Conservation (phyloP, 2,797 vertebrate genomes). For the Steatocranus sp. region DNA sequence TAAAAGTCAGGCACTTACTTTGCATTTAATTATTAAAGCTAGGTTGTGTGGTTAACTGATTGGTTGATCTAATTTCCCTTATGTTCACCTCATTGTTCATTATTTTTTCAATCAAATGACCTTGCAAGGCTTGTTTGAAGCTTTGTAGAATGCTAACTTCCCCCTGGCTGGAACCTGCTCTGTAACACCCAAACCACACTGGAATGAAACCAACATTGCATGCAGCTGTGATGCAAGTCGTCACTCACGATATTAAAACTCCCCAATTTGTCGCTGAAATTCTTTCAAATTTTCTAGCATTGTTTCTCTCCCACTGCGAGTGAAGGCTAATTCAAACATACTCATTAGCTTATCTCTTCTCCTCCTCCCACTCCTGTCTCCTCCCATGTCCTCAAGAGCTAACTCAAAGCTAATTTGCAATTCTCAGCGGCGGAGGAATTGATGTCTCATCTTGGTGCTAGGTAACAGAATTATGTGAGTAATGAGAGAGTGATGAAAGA, state of each 20-base stretch:
- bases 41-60: not conserved
- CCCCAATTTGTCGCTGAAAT: slow-evolving; percentile 53
- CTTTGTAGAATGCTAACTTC: slow-evolving; percentile 25
- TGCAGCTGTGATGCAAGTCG: slow-evolving; percentile 17
- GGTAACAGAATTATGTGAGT: slow-evolving; percentile 67
- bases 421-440: slow-evolving; percentile 61
- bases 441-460: slow-evolving; percentile 67
- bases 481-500: slow-evolving; percentile 43
- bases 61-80: not conserved
- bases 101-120: slow-evolving; percentile 40
- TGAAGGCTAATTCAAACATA: slow-evolving; percentile 56
- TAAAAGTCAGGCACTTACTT: not conserved
- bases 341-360: slow-evolving; percentile 65
- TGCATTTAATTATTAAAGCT: not conserved
- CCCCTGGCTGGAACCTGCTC: slow-evolving; percentile 7
- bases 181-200: not conserved
- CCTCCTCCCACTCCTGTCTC: slow-evolving; percentile 63
- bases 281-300: slow-evolving; percentile 30
- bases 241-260: slow-evolving; percentile 41
- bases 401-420: slow-evolving; percentile 75
- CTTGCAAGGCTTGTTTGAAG: slow-evolving; percentile 20
- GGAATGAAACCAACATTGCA: slow-evolving; percentile 12
- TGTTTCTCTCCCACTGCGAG: slow-evolving; percentile 44
- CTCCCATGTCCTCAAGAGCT: slow-evolving; percentile 67
- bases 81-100: slow-evolving; percentile 22